Conservation (phyloP, 2,888 invertebrate species). For the Leptinotarsa haldemani region DNA sequence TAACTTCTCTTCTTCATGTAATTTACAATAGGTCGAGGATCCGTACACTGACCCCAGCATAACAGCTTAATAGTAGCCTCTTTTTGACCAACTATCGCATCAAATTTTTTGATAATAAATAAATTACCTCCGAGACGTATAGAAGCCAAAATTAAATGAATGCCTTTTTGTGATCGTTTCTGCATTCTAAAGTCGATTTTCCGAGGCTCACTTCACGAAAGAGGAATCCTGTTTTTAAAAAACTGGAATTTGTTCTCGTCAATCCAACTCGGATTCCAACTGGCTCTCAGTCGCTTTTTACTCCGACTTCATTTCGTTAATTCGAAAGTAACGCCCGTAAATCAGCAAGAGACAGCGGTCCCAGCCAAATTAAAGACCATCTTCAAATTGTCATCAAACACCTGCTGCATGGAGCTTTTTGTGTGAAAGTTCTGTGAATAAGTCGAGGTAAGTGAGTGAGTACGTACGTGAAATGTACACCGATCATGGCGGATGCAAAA, state of each 20-base stretch:
- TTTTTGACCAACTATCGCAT: background rate
- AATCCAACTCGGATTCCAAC: background rate
- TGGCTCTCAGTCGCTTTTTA: conserved; percentile 5
- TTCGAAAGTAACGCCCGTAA: conserved; percentile 38
- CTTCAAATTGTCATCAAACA: conserved; percentile 30
- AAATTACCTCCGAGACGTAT: no score
- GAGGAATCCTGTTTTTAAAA: background rate
- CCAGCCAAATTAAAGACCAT: conserved; percentile 30
- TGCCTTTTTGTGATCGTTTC: background rate
- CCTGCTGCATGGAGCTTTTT: conserved; percentile 34
- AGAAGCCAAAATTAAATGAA: background rate
- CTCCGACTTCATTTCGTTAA: conserved; percentile 31
- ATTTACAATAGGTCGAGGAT: no score
- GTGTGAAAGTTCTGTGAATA: conserved; percentile 22
- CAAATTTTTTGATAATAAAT: background rate
- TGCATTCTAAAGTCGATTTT: background rate
- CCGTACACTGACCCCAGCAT: no score
- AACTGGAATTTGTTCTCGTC: background rate
- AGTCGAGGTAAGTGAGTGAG: conserved; percentile 11
- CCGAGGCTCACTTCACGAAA: background rate
- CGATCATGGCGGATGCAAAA: conserved; percentile 30
- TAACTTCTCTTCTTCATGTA: no score
- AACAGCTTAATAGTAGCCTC: background rate
- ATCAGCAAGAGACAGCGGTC: conserved; percentile 30
- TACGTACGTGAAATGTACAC: conserved; percentile 29